Evolutionary conservation across 2,888 invertebrate species (phyloP), one percentile per base, ranked within the genome.

Genomic region (Sinodicranocentrus sp.): DNA sequence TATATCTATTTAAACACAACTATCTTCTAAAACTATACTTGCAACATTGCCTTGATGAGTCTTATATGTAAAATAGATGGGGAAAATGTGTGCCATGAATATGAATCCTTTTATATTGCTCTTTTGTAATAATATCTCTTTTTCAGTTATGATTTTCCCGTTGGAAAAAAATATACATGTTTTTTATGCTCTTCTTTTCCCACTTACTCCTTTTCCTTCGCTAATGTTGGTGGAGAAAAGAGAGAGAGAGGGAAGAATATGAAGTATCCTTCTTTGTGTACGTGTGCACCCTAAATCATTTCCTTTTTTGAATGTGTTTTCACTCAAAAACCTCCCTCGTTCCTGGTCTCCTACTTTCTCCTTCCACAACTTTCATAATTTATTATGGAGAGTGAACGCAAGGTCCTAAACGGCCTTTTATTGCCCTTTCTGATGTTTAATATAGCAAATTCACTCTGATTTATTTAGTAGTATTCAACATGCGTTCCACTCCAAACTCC

Each of bases 391-490:
- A 82, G 82, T 76, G 70, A 82, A 76, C 82, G 63, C 67, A 52
- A 63, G 76, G 82, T 82, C 75, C 70, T 82, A 82, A 82, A 82
- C 76, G 76, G 63, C 82, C 70, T 70, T 82, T 82, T 82, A 82
- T 82, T 82, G 82, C 82, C 68, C 25, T 43, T 70, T 70, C 59
- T 76, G 67, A 82, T 82, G 75, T 72, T 76, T 82, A 82, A 82
- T 75, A 82, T 76, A 75, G 82, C 75, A 82, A 82, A 82, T 76
- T 76, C 73, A 26, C 21, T 52, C 82, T 82, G 82, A 82, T 82
- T 82, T 82, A 82, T 82, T 82, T 76, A 82, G 82, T 70, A 82
- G 65, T 26, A 48, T 54, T 82, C 73, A 75, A 82, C 82, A 82
- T 82, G 79, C 72, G 70, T n/a, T n/a, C n/a, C n/a, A n/a, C n/a